A percentile compares a stretch with the other conserved stretches of the same genome.
Conservation (phyloP, 2,888 invertebrate species). For the Andricus curvator region DNA sequence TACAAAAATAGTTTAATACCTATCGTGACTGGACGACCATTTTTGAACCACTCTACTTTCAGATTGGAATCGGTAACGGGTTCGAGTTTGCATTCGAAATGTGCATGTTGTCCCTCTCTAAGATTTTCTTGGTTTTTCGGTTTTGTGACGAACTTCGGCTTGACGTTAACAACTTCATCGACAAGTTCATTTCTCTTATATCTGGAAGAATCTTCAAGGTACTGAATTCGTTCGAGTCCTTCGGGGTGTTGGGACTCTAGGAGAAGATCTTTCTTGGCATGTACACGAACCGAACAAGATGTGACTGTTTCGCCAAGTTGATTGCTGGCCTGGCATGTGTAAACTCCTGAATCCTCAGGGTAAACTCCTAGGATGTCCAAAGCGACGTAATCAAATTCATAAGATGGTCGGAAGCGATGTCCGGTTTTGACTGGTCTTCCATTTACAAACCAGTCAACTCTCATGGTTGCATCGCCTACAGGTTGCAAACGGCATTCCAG, state of each 20-base stretch:
- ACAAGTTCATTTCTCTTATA: constrained; percentile 90
- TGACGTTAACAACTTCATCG: constrained; percentile 90
- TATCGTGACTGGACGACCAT: constrained; percentile 95
- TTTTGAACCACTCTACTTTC: constrained; percentile 98
- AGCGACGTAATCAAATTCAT: constrained; percentile 98
- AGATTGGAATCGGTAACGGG: constrained; percentile 98
- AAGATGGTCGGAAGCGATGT: constrained; percentile 95
- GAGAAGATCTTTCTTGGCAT: constrained; percentile 92
- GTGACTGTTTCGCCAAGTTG: constrained; percentile 96
- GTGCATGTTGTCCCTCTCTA: constrained; percentile 94
- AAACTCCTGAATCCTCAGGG: constrained; percentile 97
- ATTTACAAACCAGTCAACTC: constrained; percentile 97
- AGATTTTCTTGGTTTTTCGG: constrained; percentile 93
- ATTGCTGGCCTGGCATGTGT: constrained; percentile 96
- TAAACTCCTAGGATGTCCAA: constrained; percentile 97
- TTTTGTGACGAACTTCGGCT: constrained; percentile 91
- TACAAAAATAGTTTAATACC: constrained; percentile 43
- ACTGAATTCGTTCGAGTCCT: constrained; percentile 94
- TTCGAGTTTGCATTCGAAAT: constrained; percentile 98
- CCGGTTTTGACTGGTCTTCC: constrained; percentile 95
- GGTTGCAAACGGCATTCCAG: constrained; percentile 95
- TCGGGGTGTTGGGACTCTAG: constrained; percentile 94
- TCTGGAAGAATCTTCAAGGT: constrained; percentile 91
- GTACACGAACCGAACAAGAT: constrained; percentile 92
- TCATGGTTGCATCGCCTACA: constrained; percentile 94